These are phyloP conservation scores for Hirtodrosophila histrioides DNA, from an alignment of 2,888 invertebrate genomes.

Conservation along the genomic window DNA sequence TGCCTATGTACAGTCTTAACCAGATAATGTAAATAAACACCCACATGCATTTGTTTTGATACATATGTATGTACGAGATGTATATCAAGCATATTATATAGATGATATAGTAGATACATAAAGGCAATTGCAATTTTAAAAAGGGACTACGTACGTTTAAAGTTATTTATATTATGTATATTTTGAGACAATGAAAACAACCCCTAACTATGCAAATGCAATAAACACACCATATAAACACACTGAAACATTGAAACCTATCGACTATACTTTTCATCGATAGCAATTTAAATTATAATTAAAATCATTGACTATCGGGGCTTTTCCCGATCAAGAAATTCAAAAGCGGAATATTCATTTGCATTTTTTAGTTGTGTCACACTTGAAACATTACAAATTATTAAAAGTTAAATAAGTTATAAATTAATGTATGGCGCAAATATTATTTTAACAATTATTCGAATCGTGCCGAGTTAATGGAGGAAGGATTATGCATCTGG, in stretches of 20 bases:
- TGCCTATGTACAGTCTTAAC: slow-evolving; percentile 49
- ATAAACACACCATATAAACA: too few species aligned
- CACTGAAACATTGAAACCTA: too few species aligned
- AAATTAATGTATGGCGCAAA: slow-evolving; percentile 66
- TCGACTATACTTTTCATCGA: too few species aligned
- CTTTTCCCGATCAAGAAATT: too few species aligned
- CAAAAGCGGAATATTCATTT: too few species aligned
- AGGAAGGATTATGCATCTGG: slow-evolving; percentile 69
- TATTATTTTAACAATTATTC: slow-evolving; percentile 51
- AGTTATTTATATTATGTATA: slow-evolving; percentile 22
- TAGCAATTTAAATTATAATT: too few species aligned
- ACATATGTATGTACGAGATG: slow-evolving; percentile 40
- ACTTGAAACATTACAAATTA: slow-evolving; percentile 34
- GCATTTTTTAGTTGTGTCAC: slow-evolving; percentile 37
- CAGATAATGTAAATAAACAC: slow-evolving; percentile 56
- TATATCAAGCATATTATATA: slow-evolving; percentile 36
- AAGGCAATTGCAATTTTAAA: slow-evolving; percentile 36
- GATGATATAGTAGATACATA: not conserved
- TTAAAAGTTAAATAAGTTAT: slow-evolving; percentile 58
- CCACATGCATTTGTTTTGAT: slow-evolving; percentile 63
- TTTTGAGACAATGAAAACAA: slow-evolving; percentile 4
- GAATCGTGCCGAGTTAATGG: slow-evolving; percentile 2
- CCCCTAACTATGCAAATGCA: too few species aligned
- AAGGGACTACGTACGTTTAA: slow-evolving; percentile 12
- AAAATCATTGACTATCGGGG: too few species aligned